A percentile compares a stretch with the other conserved stretches of the same genome.
Evolutionary conservation across 2,113 vertebrate genomes (phyloP).

Genomic region (Actenoides hombroni): DNA sequence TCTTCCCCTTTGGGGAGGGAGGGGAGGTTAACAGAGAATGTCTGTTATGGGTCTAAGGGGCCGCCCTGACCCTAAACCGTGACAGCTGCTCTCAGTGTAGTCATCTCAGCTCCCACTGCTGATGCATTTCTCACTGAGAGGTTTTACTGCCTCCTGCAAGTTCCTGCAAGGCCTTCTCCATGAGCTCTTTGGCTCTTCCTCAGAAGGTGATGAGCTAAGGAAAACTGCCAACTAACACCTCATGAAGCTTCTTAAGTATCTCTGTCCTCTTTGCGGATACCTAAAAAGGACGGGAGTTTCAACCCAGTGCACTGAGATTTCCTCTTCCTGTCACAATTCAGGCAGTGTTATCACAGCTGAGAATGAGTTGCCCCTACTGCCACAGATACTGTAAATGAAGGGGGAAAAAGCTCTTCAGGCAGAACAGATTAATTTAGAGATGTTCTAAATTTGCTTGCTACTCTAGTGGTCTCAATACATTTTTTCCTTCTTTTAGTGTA

Average conservation of each 20-base stretch:
- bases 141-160: background rate
- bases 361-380: background rate
- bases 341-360: background rate
- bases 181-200: background rate
- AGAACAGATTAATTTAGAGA: background rate
- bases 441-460: background rate
- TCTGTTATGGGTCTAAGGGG: too few species aligned
- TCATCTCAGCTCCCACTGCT: background rate
- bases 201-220: background rate
- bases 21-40: too few species aligned
- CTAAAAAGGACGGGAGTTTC: background rate
- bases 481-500: background rate
- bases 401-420: background rate
- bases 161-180: background rate
- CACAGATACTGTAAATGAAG: background rate
- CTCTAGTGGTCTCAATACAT: background rate
- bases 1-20: too few species aligned
- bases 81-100: background rate
- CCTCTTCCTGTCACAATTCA: background rate
- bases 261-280: background rate
- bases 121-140: background rate
- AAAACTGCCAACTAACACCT: background rate
- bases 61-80: too few species aligned
- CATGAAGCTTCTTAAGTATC: background rate
- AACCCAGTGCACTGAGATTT: background rate